A percentile compares a stretch with the other conserved stretches of the same genome.
Conservation (phyloP, 2,797 vertebrate genomes). For the Myotis pilosus region DNA sequence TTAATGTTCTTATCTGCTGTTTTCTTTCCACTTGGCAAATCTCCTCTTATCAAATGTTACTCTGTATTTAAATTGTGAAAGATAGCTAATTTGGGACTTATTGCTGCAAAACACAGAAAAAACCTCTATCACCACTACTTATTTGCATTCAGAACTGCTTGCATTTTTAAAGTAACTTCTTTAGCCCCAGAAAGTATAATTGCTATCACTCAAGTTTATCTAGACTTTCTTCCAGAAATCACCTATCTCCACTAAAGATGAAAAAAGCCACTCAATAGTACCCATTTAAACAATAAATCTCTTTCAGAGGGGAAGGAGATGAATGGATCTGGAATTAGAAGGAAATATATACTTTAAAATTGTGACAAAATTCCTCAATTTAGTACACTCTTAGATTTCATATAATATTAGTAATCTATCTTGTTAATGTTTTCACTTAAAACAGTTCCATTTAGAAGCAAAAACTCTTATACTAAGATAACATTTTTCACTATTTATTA, state of each 20-base stretch:
- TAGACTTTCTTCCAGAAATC: slow-evolving; percentile 30
- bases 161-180: slow-evolving; percentile 18
- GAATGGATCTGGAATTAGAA: background rate
- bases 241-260: background rate
- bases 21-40: slow-evolving; percentile 56
- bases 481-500: slow-evolving; percentile 53
- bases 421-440: slow-evolving; percentile 65
- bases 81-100: slow-evolving; percentile 31
- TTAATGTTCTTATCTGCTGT: slow-evolving; percentile 33
- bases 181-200: slow-evolving; percentile 27
- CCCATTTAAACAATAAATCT: background rate
- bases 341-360: background rate
- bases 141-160: slow-evolving; percentile 53
- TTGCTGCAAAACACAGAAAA: slow-evolving; percentile 18
- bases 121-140: slow-evolving; percentile 33
- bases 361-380: slow-evolving; percentile 20
- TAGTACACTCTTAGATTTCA: slow-evolving; percentile 34
- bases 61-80: slow-evolving; percentile 63
- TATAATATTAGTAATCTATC: slow-evolving; percentile 39
- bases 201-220: slow-evolving; percentile 38
- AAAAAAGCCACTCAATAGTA: background rate
- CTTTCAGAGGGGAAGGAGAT: background rate
- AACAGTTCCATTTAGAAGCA: slow-evolving; percentile 60
- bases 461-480: slow-evolving; percentile 32
- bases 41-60: slow-evolving; percentile 46